A percentile compares a stretch with the other conserved stretches of the same genome.
Evolutionary conservation across 2,888 invertebrate species (phyloP).

Genomic region (Stenolophus ochropezus): DNA sequence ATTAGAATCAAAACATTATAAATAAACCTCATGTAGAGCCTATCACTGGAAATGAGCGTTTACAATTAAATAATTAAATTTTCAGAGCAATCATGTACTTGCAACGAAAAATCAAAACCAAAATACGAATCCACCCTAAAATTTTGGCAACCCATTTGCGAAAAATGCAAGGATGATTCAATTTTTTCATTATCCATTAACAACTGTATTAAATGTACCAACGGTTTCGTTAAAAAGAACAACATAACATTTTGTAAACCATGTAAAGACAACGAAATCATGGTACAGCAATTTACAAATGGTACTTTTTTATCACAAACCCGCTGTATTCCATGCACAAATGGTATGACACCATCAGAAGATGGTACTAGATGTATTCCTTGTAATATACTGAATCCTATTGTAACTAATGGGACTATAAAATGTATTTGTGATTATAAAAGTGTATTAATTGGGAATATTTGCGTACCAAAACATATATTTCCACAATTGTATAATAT

Average conservation of each 20-base stretch:
- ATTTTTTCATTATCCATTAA: constrained; percentile 66
- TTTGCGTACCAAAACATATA: constrained; percentile 69
- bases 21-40: background rate
- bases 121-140: constrained; percentile 64
- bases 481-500: constrained; percentile 69
- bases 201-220: constrained; percentile 67
- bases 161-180: constrained; percentile 67
- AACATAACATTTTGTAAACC: constrained; percentile 69
- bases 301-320: constrained; percentile 68
- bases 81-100: constrained; percentile 73
- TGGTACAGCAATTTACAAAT: constrained; percentile 71
- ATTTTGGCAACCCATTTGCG: constrained; percentile 66
- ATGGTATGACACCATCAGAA: constrained; percentile 70
- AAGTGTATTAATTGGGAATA: constrained; percentile 60
- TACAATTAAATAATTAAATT: too few species aligned
- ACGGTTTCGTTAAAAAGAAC: constrained; percentile 61
- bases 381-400: constrained; percentile 66
- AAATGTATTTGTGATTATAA: constrained; percentile 70
- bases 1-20: background rate
- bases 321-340: constrained; percentile 72
- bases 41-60: too few species aligned
- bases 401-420: constrained; percentile 62
- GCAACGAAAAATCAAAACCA: constrained; percentile 70
- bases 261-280: constrained; percentile 63
- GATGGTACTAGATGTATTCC: constrained; percentile 71